Conservation (phyloP, 2,113 vertebrate genomes). For the Solenodon paradoxus region DNA sequence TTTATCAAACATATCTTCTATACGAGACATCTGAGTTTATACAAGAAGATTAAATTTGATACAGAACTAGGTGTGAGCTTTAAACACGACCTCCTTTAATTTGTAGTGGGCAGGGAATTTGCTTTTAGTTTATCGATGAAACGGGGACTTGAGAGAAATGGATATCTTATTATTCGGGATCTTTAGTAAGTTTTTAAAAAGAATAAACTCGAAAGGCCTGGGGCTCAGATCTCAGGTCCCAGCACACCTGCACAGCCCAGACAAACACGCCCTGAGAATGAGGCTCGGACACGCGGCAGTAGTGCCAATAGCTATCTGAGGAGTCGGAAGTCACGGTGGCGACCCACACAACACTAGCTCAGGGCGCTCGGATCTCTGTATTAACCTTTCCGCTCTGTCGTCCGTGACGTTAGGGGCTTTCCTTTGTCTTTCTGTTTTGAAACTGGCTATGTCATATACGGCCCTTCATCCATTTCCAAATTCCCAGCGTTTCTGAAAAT, state of each 20-base stretch:
- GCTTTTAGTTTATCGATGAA: background rate
- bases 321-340: background rate
- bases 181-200: background rate
- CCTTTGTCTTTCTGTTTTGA: conserved; percentile 72
- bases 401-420: conserved; percentile 17
- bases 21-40: background rate
- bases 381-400: conserved; percentile 56
- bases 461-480: conserved; percentile 65
- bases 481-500: conserved; percentile 70
- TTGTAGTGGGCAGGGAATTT: conserved; percentile 1
- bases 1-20: conserved; percentile 41
- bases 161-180: background rate
- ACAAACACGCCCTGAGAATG: background rate
- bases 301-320: background rate
- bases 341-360: background rate
- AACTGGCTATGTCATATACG: conserved; percentile 27
- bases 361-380: background rate
- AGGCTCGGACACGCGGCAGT: background rate
- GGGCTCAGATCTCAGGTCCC: background rate
- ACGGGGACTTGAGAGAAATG: background rate
- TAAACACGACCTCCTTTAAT: conserved; percentile 32
- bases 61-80: background rate
- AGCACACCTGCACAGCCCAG: background rate
- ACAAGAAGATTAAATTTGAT: conserved; percentile 38
- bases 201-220: background rate